Percentiles rank a stretch among this genome's conserved stretches.
Evolutionary conservation across 2,888 invertebrate species (phyloP).

Genomic region (Petrolisthes manimaculis): DNA sequence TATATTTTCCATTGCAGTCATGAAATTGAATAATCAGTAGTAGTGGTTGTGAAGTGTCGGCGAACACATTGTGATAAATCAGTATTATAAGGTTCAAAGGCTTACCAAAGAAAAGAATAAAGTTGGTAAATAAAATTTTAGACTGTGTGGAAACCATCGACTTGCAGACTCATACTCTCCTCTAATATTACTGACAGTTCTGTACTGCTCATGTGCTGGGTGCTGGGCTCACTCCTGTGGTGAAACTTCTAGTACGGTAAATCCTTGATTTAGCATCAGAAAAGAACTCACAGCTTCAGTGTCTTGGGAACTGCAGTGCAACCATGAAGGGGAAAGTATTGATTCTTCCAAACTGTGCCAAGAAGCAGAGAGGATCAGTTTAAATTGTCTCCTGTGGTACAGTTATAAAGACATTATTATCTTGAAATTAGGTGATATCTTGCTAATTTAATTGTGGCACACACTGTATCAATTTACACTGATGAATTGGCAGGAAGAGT

Average conservation of each 20-base stretch:
- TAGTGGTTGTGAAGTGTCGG: slow-evolving; percentile 29
- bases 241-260: not conserved
- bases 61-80: slow-evolving; percentile 28
- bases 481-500: too few relatives aligned
- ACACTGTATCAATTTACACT: too few relatives aligned
- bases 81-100: slow-evolving; percentile 32
- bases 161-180: not conserved
- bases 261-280: not conserved
- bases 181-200: slow-evolving; percentile 3
- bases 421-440: too few relatives aligned
- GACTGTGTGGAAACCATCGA: not conserved
- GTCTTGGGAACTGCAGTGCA: too few relatives aligned
- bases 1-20: not conserved
- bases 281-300: not conserved
- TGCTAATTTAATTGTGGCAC: too few relatives aligned
- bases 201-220: slow-evolving; percentile 30
- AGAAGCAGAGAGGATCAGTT: too few relatives aligned
- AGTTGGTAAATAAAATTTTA: not conserved
- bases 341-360: too few relatives aligned
- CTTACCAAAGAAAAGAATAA: slow-evolving; percentile 19
- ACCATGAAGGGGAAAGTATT: too few relatives aligned
- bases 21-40: slow-evolving; percentile 10
- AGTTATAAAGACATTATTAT: too few relatives aligned
- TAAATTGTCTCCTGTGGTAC: too few relatives aligned
- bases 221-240: not conserved